phyloP scores from a whole-genome alignment of 2,888 invertebrate genomes.

The Netelia virgata region DNA sequence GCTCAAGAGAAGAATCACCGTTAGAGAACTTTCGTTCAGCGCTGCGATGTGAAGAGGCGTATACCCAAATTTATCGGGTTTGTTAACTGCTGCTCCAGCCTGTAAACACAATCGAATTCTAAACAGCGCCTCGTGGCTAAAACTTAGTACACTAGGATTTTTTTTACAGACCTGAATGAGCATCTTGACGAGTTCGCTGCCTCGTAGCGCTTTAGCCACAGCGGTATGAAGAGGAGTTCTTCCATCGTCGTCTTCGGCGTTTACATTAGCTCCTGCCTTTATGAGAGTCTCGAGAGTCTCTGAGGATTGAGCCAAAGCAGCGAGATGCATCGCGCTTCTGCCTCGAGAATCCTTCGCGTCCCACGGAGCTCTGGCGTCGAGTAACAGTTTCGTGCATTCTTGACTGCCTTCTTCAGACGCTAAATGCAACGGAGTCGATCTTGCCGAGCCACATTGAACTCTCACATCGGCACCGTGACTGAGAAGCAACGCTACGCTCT shows the following conservation, averaged over 20 bases:
- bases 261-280: slow-evolving; percentile 88
- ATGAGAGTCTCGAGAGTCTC: slow-evolving; percentile 92
- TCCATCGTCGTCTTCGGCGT: slow-evolving; percentile 90
- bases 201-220: slow-evolving; percentile 89
- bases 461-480: slow-evolving; percentile 92
- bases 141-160: not conserved
- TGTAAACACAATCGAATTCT: slow-evolving; percentile 77
- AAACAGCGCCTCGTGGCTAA: not conserved
- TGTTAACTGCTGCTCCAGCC: slow-evolving; percentile 91
- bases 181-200: slow-evolving; percentile 79
- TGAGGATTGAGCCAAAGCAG: slow-evolving; percentile 92
- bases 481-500: slow-evolving; percentile 90
- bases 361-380: slow-evolving; percentile 92
- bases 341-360: slow-evolving; percentile 91
- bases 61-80: slow-evolving; percentile 93
- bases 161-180: slow-evolving; percentile 78
- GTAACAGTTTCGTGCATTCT: slow-evolving; percentile 90
- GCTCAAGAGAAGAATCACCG: slow-evolving; percentile 90
- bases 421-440: slow-evolving; percentile 93
- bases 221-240: slow-evolving; percentile 93
- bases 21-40: slow-evolving; percentile 92
- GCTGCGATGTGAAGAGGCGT: slow-evolving; percentile 94
- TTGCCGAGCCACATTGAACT: slow-evolving; percentile 89
- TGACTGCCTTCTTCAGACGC: slow-evolving; percentile 95
- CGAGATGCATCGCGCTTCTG: slow-evolving; percentile 94